Evolutionary conservation across 2,888 invertebrate genomes (phyloP).

Genomic region (Drosophila sordidapex): DNA sequence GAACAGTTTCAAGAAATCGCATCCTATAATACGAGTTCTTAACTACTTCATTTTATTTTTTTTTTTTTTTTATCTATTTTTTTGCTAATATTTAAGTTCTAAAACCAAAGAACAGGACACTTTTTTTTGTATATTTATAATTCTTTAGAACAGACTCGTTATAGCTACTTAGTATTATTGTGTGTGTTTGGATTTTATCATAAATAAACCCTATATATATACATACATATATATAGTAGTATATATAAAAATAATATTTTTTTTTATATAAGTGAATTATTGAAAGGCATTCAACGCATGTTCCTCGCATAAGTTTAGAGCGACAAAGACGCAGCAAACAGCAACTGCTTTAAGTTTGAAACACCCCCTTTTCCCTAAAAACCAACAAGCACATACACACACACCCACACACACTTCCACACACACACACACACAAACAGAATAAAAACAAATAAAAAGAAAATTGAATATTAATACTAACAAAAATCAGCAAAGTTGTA

Average conservation of each 20-base stretch:
- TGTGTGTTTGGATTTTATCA: slow-evolving; percentile 63
- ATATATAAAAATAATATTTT: slow-evolving; percentile 45
- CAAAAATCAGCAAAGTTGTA: slow-evolving; percentile 47
- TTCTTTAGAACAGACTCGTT: slow-evolving; percentile 55
- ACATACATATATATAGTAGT: slow-evolving; percentile 19
- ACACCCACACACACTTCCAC: slow-evolving; percentile 13
- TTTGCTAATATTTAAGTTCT: slow-evolving; percentile 75
- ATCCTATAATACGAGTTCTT: slow-evolving; percentile 18
- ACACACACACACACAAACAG: slow-evolving; percentile 16
- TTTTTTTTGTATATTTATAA: slow-evolving; percentile 58
- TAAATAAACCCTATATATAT: slow-evolving; percentile 30
- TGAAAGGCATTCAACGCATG: slow-evolving; percentile 75
- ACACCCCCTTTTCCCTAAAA: slow-evolving; percentile 1
- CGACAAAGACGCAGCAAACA: slow-evolving; percentile 70
- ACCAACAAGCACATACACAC: slow-evolving; percentile 10
- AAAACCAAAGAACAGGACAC: slow-evolving; percentile 80
- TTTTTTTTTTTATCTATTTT: slow-evolving; percentile 41
- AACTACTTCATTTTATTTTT: slow-evolving; percentile 29
- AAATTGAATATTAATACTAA: slow-evolving; percentile 31
- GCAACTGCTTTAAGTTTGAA: slow-evolving; percentile 49
- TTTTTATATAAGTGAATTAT: slow-evolving; percentile 55
- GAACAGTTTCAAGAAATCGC: slow-evolving; percentile 28
- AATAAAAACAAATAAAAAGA: slow-evolving; percentile 5
- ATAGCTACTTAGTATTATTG: slow-evolving; percentile 68
- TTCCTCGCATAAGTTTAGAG: slow-evolving; percentile 81